These are phyloP conservation scores for Sisyra nigra DNA, from an alignment of 2,888 invertebrate species.

Conservation along the genomic window DNA sequence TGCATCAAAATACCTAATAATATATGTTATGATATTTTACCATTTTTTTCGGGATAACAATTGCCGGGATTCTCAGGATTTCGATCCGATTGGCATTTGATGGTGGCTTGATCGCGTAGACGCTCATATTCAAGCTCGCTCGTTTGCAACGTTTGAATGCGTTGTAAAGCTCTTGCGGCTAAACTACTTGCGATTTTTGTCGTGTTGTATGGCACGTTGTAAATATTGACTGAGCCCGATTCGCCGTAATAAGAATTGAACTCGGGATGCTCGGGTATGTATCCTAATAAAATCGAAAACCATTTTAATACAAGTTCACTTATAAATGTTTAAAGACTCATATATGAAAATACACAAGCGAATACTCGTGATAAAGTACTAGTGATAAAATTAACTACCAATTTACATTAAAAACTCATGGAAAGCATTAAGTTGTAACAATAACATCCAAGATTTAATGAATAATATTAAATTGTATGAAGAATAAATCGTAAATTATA, in stretches of 20 bases:
- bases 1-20: too few relatives aligned
- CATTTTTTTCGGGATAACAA: conserved; percentile 22
- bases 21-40: conserved; percentile 20
- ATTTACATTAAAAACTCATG: too few relatives aligned
- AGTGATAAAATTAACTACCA: too few relatives aligned
- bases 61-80: conserved; percentile 22
- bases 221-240: conserved; percentile 22
- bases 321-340: too few relatives aligned
- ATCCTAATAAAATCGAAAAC: not conserved
- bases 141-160: conserved; percentile 24
- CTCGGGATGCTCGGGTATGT: conserved; percentile 3
- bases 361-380: too few relatives aligned
- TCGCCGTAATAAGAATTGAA: conserved; percentile 30
- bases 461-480: too few relatives aligned
- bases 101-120: conserved; percentile 24
- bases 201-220: conserved; percentile 25
- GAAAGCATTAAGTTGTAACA: too few relatives aligned
- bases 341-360: too few relatives aligned
- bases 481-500: too few relatives aligned
- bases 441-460: too few relatives aligned
- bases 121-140: conserved; percentile 22
- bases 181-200: conserved; percentile 25
- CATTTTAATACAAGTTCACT: not conserved
- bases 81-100: conserved; percentile 23
- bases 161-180: conserved; percentile 24